Evolutionary conservation across 2,113 vertebrate genomes (phyloP).

Genomic region (Cettia cetti): DNA sequence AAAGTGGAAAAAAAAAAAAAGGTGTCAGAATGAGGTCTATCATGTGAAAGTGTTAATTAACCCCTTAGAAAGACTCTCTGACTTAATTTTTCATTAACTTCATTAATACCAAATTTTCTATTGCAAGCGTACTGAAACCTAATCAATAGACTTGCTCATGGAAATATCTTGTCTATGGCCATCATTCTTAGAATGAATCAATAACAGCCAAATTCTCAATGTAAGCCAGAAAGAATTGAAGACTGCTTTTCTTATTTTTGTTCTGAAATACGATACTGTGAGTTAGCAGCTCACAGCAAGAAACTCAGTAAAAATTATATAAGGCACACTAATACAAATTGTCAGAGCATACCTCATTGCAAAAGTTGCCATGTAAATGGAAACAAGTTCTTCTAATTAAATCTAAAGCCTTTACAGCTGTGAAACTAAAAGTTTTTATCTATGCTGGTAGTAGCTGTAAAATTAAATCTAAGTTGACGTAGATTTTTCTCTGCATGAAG

Average conservation of each 20-base stretch:
- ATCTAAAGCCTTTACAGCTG: conserved; percentile 67
- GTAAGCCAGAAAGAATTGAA: not conserved
- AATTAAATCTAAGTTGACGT: conserved; percentile 67
- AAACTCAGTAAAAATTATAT: conserved; percentile 61
- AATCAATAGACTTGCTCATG: not conserved
- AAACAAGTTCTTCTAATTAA: conserved; percentile 74
- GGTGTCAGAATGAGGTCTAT: not conserved
- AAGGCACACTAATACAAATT: conserved; percentile 64
- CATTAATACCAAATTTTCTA: not conserved
- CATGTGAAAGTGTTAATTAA: not conserved
- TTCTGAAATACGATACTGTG: conserved; percentile 6
- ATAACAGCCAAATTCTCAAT: conserved; percentile 3
- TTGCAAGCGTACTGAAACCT: not conserved
- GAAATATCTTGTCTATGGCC: not conserved
- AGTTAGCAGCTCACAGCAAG: conserved; percentile 39
- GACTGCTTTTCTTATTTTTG: conserved; percentile 14
- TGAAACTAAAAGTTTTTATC: conserved; percentile 70
- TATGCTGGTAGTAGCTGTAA: conserved; percentile 53
- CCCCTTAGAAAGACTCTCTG: not conserved
- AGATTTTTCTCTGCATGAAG: conserved; percentile 35
- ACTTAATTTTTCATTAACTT: not conserved
- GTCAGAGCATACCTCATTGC: conserved; percentile 32
- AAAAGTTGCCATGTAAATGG: conserved; percentile 53
- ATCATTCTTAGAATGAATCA: not conserved
- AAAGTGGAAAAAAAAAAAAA: not conserved